These are phyloP conservation scores for Sus scrofa DNA, from an alignment of 2,113 vertebrate species.

Conservation along the genomic window DNA sequence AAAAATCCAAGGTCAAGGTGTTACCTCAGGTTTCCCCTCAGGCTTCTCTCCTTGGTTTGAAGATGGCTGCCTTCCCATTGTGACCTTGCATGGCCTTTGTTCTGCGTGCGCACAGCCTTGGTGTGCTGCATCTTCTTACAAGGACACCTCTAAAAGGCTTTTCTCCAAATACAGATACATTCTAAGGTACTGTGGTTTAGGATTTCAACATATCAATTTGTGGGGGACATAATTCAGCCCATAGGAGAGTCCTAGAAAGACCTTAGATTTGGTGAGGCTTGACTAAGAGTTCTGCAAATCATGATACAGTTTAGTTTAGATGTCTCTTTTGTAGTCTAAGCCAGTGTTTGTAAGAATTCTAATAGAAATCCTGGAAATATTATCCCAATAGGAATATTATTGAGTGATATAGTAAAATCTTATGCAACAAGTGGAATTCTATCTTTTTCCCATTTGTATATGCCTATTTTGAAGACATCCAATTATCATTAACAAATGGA, in stretches of 20 bases:
- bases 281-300: not conserved
- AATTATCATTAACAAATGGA: not conserved
- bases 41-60: not conserved
- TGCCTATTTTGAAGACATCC: not conserved
- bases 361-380: slow-evolving; percentile 23
- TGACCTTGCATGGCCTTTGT: not conserved
- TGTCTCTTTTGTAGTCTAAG: not conserved
- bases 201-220: not conserved
- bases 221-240: not conserved
- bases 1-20: not conserved
- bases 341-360: not conserved
- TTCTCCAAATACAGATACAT: not conserved
- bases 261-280: not conserved
- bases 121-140: not conserved
- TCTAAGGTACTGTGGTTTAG: not conserved
- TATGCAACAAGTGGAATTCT: not conserved
- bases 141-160: not conserved
- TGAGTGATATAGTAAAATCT: not conserved
- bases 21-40: not conserved
- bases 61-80: not conserved
- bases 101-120: not conserved
- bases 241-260: not conserved
- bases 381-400: not conserved
- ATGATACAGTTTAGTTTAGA: not conserved
- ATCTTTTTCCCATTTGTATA: not conserved